phyloP scores from a whole-genome alignment of 1,140 invertebrate species.

The Pachypeltis micranthus region DNA sequence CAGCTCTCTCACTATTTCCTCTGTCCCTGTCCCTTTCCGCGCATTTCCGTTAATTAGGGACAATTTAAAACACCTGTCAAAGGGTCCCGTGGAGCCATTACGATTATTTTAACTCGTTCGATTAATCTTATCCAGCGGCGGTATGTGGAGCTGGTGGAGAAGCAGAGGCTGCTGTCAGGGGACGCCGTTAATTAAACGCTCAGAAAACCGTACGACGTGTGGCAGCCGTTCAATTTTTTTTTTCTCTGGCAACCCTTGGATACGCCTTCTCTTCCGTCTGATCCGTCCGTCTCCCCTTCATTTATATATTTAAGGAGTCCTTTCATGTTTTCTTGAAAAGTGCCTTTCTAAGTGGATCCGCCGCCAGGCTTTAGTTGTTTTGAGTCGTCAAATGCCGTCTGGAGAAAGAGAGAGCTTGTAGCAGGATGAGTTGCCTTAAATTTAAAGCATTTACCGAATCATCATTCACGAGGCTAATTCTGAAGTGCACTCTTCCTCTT shows the following conservation, averaged over 20 bases:
- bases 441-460: slow-evolving; percentile 3
- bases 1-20: too few relatives aligned
- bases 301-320: too few relatives aligned
- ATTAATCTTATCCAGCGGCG: too few relatives aligned
- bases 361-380: background rate
- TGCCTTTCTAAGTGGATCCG: background rate
- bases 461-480: background rate
- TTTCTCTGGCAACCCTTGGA: background rate
- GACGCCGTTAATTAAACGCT: background rate
- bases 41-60: background rate
- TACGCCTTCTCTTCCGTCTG: background rate
- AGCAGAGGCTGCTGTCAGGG: background rate
- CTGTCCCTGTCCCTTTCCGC: too few relatives aligned
- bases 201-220: background rate
- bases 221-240: background rate
- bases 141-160: too few relatives aligned
- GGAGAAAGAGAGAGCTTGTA: background rate
- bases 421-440: background rate
- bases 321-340: background rate
- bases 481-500: background rate
- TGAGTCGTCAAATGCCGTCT: background rate
- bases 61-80: background rate
- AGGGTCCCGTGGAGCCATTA: background rate
- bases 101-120: background rate
- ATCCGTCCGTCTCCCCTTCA: too few relatives aligned